Base-by-base conservation (phyloP, 2,797 vertebrate genomes). In the Buceros bicornis region DNA sequence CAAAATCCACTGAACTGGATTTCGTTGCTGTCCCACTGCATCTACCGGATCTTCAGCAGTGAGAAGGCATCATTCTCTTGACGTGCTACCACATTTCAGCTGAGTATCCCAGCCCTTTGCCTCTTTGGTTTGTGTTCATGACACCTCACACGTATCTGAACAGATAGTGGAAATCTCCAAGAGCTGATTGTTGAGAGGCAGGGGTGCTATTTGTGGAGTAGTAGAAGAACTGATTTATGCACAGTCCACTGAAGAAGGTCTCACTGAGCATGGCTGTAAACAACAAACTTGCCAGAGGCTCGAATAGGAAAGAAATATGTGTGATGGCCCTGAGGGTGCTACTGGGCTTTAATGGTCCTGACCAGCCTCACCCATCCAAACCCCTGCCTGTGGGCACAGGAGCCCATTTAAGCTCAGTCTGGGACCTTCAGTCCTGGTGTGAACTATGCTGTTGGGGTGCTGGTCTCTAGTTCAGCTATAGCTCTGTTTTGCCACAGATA, bases 311-410 rank as follows among this genome's bases (percentile, higher is more conserved):
- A 7, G 28, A 73, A 80, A 15, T 21, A 42, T 2, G 2, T 47
- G 28, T 64, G 33, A 24, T 8, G 31, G 24, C 16, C 66, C 51
- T 54, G 21, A 65, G 42, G 19, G 8, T 3, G 5, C 50, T 57
- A 14, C 35, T 0, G 0, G 18, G 13, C 19, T 42, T 53, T 37
- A 48, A 42, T 5, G 8, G 19, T 53, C 51, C 42, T 57, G 45
- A 47, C 18, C n/a, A 56, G 51, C n/a, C 50, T 53, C 45, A 47
- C 10, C 31, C 37, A 61, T 3, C 24, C n/a, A 76, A 40, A n/a
- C 8, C 10, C 6, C 33, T 64, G 29, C 19, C 18, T 8, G 8
- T 21, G 53, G 25, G 37, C n/a, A 10, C 43, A 79, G 66, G 8
- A 62, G 20, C 25, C 13, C 16, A 29, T 58, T 54, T 74, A n/a